These are phyloP conservation scores for Nematostella vectensis DNA, from an alignment of 92 coral and sea anemone genomes.

Conservation along the genomic window DNA sequence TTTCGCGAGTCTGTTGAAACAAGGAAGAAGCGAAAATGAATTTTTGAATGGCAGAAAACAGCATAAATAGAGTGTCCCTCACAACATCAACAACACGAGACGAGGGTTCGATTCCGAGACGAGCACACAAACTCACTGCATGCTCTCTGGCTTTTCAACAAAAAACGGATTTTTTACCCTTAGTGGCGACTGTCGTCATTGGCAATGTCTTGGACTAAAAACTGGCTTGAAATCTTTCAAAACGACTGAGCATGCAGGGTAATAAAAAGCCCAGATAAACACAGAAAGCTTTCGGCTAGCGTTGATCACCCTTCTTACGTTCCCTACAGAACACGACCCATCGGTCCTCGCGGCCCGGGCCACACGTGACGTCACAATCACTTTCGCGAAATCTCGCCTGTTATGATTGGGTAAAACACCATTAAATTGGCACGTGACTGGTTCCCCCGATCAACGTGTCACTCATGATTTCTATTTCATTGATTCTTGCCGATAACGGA, in stretches of 20 bases:
- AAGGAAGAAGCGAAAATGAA: conserved; percentile 17
- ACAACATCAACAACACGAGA: conserved; percentile 2
- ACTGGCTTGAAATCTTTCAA: conserved; percentile 29
- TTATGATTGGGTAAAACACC: conserved; percentile 13
- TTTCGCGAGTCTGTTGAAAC: conserved; percentile 49
- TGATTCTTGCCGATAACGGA: conserved; percentile 1
- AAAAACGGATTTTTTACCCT: conserved; percentile 55
- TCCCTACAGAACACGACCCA: conserved; percentile 15
- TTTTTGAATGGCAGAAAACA: conserved; percentile 3
- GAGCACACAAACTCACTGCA: conserved; percentile 64
- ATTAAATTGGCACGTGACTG: conserved; percentile 12
- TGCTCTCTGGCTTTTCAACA: conserved; percentile 32
- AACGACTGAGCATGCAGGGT: conserved; percentile 61
- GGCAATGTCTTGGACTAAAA: conserved; percentile 32
- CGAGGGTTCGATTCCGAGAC: conserved; percentile 12
- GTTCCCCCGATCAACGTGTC: conserved; percentile 24
- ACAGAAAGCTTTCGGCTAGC: conserved; percentile 18
- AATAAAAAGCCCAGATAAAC: conserved; percentile 24
- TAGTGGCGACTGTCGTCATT: conserved; percentile 76
- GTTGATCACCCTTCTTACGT: conserved; percentile 28
- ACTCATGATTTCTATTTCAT: conserved; percentile 1
- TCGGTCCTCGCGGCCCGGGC: conserved; percentile 9
- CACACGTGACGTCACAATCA: conserved; percentile 23
- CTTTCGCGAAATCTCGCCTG: conserved; percentile 1
- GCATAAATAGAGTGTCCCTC: background rate